phyloP scores from a whole-genome alignment of 2,113 vertebrate species.

The Lichenostomus cassidix region DNA sequence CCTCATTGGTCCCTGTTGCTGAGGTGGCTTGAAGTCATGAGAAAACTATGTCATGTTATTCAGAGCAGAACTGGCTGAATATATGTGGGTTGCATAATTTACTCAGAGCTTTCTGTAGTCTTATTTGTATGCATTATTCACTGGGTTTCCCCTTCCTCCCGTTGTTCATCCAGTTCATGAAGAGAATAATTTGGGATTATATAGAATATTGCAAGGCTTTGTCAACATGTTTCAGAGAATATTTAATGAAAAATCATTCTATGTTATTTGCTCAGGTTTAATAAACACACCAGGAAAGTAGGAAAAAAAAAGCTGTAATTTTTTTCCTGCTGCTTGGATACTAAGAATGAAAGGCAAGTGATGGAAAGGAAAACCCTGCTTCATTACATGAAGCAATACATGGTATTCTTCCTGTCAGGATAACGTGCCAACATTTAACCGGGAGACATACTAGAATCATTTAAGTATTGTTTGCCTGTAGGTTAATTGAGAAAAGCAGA shows the following conservation, averaged over 20 bases:
- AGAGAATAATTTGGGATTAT: constrained; percentile 26
- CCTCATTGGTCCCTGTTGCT: background rate
- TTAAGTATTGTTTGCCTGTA: background rate
- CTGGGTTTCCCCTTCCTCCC: background rate
- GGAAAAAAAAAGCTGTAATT: background rate
- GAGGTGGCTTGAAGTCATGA: background rate
- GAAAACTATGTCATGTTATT: background rate
- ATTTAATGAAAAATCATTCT: background rate
- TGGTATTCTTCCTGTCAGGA: background rate
- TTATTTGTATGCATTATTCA: constrained; percentile 17
- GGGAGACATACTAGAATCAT: background rate
- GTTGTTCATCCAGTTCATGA: background rate
- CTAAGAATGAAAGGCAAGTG: background rate
- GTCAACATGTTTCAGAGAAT: background rate
- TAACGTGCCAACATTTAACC: background rate
- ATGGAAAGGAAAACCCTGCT: background rate
- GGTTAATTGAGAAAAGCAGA: background rate
- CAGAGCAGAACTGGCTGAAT: background rate
- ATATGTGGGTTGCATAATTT: constrained; percentile 5
- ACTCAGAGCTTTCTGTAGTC: background rate
- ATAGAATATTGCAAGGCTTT: background rate
- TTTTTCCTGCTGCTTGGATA: background rate
- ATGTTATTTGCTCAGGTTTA: background rate
- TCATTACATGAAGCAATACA: background rate
- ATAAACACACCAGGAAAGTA: background rate